Evolutionary conservation across 2,113 vertebrate species (phyloP), one percentile per base, ranked within the genome.

Genomic region (Semicossyphus pulcher): DNA sequence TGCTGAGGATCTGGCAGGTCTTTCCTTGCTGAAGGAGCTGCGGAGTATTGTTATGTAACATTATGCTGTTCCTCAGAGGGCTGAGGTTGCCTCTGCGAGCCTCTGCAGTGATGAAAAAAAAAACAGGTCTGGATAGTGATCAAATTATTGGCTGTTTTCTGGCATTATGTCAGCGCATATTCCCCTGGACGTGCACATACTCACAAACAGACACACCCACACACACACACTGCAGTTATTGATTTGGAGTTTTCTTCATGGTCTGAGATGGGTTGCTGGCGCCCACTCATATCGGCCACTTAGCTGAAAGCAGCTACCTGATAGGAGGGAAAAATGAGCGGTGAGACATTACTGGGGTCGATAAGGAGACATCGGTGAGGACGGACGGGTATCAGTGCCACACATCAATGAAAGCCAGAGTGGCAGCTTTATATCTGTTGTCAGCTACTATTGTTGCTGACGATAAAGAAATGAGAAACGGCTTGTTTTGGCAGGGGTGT

Each of bases 231-330:
- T 28, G 57, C 56, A 64, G 20, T 58, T 88, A 87, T 89, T 86
- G 88, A 90, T 81, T 80, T 25, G 4, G 44, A 77, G 58, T 56
- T 65, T 68, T 81, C 54, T 37, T 54, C 20, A 60, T 61, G 60
- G 74, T 26, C 70, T 72, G 71, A 83, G 59, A 85, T 53, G 66
- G 44, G 53, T 12, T 78, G 52, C 68, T 85, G 82, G 82, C 64
- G 64, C 78, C 84, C n/a, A 20, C 52, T 80, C 42, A 54, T 72
- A 82, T 86, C 57, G 69, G 58, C 28, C 61, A 81, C 73, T 88
- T 66, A 82, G 85, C 54, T 72, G 63, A 80, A 78, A 86, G 81
- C 36, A 63, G 78, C 69, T 45, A 83, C 64, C 70, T 83, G 72
- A 87, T 74, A 59, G 61, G 34, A 21, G 52, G 21, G 41, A 16